phyloP scores from a whole-genome alignment of 2,888 invertebrate species.

The Sarcophaga variegata region DNA sequence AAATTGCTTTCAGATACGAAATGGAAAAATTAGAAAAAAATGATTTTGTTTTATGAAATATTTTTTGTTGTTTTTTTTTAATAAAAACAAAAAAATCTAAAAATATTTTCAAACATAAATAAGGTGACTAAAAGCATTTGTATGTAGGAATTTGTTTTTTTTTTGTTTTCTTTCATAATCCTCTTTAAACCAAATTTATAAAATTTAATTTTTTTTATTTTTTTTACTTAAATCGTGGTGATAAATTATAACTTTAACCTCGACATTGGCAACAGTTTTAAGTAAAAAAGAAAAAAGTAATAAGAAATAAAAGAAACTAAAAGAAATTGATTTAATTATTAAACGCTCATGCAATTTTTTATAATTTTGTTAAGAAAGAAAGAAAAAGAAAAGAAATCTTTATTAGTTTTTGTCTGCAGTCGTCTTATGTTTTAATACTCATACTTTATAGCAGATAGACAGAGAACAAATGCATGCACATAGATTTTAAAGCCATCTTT shows the following conservation, averaged over 20 bases:
- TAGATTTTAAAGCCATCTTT: background rate
- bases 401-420: constrained; percentile 66
- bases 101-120: too few relatives aligned
- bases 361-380: constrained; percentile 36
- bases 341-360: constrained; percentile 31
- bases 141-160: too few relatives aligned
- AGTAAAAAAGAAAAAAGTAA: background rate
- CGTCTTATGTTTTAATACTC: constrained; percentile 1
- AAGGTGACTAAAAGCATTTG: too few relatives aligned
- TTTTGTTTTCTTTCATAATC: too few relatives aligned
- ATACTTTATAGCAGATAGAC: background rate
- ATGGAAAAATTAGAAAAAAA: background rate
- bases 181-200: too few relatives aligned
- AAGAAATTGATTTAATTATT: background rate
- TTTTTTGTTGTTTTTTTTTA: background rate
- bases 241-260: constrained; percentile 33
- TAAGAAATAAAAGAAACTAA: background rate
- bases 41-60: too few relatives aligned
- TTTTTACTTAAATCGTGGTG: too few relatives aligned
- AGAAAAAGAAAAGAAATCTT: constrained; percentile 44
- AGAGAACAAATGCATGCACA: constrained; percentile 35
- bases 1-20: background rate
- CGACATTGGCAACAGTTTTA: constrained; percentile 15
- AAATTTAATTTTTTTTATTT: too few relatives aligned
- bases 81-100: background rate